phyloP scores from a whole-genome alignment of 2,888 invertebrate genomes.

The Nemoura dubitans region DNA sequence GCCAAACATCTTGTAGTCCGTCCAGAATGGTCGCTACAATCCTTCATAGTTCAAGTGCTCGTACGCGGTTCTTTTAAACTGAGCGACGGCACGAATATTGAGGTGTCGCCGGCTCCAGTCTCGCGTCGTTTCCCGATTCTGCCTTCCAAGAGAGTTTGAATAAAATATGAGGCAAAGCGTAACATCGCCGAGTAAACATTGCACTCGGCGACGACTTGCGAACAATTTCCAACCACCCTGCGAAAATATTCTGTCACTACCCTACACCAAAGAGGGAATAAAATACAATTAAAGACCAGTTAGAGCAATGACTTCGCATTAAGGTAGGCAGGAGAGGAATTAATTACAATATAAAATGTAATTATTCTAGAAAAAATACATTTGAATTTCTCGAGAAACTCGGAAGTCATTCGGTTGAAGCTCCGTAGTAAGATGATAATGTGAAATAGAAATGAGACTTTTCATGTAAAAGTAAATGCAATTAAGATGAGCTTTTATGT shows the following conservation, averaged over 20 bases:
- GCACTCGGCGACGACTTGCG: not conserved
- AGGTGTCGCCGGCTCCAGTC: not conserved
- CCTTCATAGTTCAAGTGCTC: not conserved
- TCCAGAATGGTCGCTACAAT: not conserved
- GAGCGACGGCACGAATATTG: not conserved
- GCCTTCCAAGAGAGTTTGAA: not conserved
- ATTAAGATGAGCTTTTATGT: constrained; percentile 7
- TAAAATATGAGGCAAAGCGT: constrained; percentile 18
- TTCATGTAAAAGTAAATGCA: not conserved
- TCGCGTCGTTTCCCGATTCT: not conserved
- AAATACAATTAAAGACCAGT: constrained; percentile 7
- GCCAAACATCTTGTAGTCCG: not conserved
- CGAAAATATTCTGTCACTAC: not conserved
- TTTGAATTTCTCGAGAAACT: not conserved
- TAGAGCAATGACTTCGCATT: not conserved
- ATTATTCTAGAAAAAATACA: not conserved
- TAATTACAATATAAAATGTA: not conserved
- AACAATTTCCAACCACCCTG: not conserved
- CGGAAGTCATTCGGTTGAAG: not conserved
- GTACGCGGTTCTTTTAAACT: not conserved
- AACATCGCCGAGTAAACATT: constrained; percentile 9
- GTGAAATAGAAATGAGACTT: not conserved
- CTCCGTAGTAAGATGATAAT: not conserved
- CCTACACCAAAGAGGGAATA: not conserved
- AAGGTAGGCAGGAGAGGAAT: not conserved